A percentile compares a stretch with the other conserved stretches of the same genome.
Conservation (phyloP, 2,888 invertebrate species). For the Campaea margaritaria region DNA sequence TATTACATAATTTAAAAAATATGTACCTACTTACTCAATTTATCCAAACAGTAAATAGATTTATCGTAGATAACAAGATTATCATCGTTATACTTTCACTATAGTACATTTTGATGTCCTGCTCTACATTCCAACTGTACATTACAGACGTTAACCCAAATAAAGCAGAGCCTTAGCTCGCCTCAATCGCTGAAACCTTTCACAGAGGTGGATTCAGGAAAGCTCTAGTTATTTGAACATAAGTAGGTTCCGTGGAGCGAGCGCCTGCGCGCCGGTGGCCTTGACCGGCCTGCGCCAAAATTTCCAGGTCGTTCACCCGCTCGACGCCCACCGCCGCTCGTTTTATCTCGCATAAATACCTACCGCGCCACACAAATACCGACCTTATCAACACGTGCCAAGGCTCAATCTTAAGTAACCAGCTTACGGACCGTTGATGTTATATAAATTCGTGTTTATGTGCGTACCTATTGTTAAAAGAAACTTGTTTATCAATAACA, state of each 20-base stretch:
- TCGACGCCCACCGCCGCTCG: constrained; percentile 78
- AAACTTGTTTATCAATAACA: constrained; percentile 80
- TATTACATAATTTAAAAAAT: too few relatives aligned
- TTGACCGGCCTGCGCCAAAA: constrained; percentile 85
- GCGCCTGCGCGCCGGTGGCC: constrained; percentile 76
- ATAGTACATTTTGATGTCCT: background rate
- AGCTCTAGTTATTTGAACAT: constrained; percentile 26
- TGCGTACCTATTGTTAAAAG: constrained; percentile 74
- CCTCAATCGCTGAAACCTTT: constrained; percentile 15
- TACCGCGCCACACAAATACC: constrained; percentile 50
- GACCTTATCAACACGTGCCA: constrained; percentile 48
- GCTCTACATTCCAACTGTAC: constrained; percentile 6
- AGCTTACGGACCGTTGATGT: constrained; percentile 51
- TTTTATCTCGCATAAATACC: constrained; percentile 79
- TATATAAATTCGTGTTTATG: constrained; percentile 78
- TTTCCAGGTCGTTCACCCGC: constrained; percentile 82
- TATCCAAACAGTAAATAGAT: too few relatives aligned
- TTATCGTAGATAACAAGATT: too few relatives aligned
- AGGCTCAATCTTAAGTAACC: constrained; percentile 44
- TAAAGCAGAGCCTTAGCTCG: constrained; percentile 11
- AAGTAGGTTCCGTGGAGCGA: constrained; percentile 46
- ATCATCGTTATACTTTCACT: too few relatives aligned
- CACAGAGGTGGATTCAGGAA: constrained; percentile 17
- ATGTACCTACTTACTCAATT: too few relatives aligned
- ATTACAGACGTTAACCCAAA: constrained; percentile 18